Base-by-base conservation (phyloP, 2,888 invertebrate genomes). In the Diadromus collaris region DNA sequence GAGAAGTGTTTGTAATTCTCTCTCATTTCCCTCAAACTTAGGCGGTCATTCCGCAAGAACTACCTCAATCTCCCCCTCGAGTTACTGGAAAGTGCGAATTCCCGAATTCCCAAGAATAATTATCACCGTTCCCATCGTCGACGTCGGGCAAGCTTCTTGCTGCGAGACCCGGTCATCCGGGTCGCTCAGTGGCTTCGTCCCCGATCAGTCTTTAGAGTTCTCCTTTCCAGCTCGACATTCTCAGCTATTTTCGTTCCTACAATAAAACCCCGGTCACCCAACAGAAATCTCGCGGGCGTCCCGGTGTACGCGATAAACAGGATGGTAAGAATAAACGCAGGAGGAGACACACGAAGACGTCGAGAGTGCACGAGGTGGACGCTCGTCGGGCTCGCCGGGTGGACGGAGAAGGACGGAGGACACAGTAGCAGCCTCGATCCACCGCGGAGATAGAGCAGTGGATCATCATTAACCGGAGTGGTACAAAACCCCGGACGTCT, bases 401-500 rank as follows among this genome's bases (percentile, higher is more conserved):
- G 41, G 27, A 21, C 19, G 63, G 24, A 29, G 54, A 69, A 38
- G 4, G 38, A 38, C 38, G 60, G 34, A 54, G 29, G 44, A 69
- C 48, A 44, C 44, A 38, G 58, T 41, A 79, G 74, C 71, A 76
- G 77, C 65, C 81, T 82, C 81, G 85, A 86, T 86, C 84, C 74
- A 65, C 79, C 74, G 76, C 83, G 75, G 74, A 88, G 87, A 89
- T 87, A 87, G 86, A 87, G 88, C 87, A 88, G 88, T 88, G 88
- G 88, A 89, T 89, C 89, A 89, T 89, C 89, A 88, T 89, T 89
- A 89, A 87, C 86, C 86, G 85, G 85, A 85, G 84, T 83, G 85
- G 77, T 82, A 84, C 88, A 89, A 88, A 89, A 88, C 89, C 87
- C 83, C 71, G 83, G 86, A 87, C 88, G 85, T 83, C 86, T 89